Base-by-base conservation (phyloP, 2,113 vertebrate species). In the Mastomys natalensis region DNA sequence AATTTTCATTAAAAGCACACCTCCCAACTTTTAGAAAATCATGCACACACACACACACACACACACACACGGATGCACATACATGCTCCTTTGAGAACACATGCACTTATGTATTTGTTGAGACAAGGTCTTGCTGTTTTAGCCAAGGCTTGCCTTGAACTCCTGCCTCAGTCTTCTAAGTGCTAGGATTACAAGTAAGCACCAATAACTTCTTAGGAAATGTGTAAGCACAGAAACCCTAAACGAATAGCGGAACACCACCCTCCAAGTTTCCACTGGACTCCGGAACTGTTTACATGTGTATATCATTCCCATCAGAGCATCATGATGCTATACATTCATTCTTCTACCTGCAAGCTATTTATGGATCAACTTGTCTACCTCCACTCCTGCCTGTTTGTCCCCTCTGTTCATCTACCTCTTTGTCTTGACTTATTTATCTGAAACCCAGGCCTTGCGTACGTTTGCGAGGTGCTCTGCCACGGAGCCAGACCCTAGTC, bases 1-100 rank as follows among this genome's bases (percentile, higher is more conserved):
- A 86, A 91, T 64, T 95, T 60, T 74, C 37, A 90, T 40, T 60
- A 31, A 97, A 88, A 55, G 74, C 45, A 43, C 2, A 40, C 60
- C 60, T 31, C 43, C 40, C 48, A 48, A 68, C 29, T 72, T 96
- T 80, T 81, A 74, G 15, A 43, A 92, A 95, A 91, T 74, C 5
- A 72, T 24, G 5, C 19, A n/a, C 19, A 26, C 6, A 12, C 1
- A 21, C 26, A 11, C 7, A 31, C 24, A 24, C 8, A 8, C 9
- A 1, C 16, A 37, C 43, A 48, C 62, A 68, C 9, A 48, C 43
- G 11, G 15, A 48, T 5, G 5, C 43, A 51, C 45, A 68, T 10
- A 55, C 8, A 55, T 10, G 34, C 7, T 17, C 17, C 37, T 21
- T 2, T 1, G 37, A 21, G 37, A 9, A 60, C 80, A 31, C 7